Conservation (phyloP, 2,888 invertebrate genomes). For the Augochlorella aurata region DNA sequence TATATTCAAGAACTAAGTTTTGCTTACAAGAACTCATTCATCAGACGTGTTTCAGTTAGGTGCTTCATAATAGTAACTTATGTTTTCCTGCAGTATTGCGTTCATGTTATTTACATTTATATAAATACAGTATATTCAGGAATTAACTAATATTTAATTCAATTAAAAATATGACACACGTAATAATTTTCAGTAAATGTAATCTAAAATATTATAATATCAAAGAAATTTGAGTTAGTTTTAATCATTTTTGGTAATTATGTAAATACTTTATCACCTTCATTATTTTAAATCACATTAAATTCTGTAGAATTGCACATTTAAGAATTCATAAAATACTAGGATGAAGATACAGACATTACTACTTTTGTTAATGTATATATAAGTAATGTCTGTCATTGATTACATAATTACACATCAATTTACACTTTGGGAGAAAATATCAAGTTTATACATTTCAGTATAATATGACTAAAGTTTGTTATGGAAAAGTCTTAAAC, state of each 20-base stretch:
- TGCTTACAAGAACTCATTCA: conserved; percentile 4
- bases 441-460: conserved; percentile 37
- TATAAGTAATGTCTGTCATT: conserved; percentile 25
- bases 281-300: conserved; percentile 35
- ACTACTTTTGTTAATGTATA: conserved; percentile 15
- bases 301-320: conserved; percentile 34
- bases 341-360: conserved; percentile 29
- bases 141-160: conserved; percentile 7
- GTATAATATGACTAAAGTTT: conserved; percentile 28
- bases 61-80: conserved; percentile 20
- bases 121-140: conserved; percentile 21
- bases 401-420: conserved; percentile 37
- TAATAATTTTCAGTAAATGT: conserved; percentile 12
- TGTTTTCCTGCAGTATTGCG: not conserved
- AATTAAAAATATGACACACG: conserved; percentile 16
- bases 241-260: conserved; percentile 12
- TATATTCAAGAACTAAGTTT: not conserved
- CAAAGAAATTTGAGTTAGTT: conserved; percentile 13
- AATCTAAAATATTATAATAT: conserved; percentile 10
- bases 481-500: conserved; percentile 26
- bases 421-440: conserved; percentile 47
- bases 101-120: conserved; percentile 21
- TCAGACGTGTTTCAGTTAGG: not conserved
- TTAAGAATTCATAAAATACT: conserved; percentile 26
- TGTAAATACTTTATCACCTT: conserved; percentile 11